Conservation (phyloP, 2,113 vertebrate genomes). For the Mus spicilegus region DNA sequence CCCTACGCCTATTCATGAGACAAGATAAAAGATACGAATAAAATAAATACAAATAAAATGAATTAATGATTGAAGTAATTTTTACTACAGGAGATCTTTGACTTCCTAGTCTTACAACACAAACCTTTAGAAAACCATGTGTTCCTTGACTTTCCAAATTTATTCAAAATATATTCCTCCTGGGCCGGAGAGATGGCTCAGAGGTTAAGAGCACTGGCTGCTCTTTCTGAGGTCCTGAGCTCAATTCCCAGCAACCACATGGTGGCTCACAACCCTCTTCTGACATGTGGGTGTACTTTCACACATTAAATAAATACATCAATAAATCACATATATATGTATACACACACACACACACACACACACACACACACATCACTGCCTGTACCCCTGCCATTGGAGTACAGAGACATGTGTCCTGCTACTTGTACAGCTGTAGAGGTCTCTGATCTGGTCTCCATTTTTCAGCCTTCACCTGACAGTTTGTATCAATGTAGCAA, state of each 20-base stretch:
- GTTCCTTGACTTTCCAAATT: conserved; percentile 16
- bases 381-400: neutral
- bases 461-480: neutral
- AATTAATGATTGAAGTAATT: neutral
- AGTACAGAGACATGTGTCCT: neutral
- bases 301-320: too few species aligned
- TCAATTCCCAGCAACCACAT: too few species aligned
- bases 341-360: too few species aligned
- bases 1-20: neutral
- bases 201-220: too few species aligned
- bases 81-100: neutral
- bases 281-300: too few species aligned
- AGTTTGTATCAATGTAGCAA: neutral
- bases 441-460: neutral
- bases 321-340: too few species aligned
- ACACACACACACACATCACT: neutral
- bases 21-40: neutral
- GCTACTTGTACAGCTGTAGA: neutral
- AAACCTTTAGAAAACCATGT: neutral
- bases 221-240: too few species aligned
- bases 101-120: neutral
- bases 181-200: too few species aligned
- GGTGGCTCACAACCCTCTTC: too few species aligned
- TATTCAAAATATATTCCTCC: neutral
- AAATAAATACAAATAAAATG: neutral